Percentiles rank a stretch among this genome's conserved stretches.
phyloP scores from a whole-genome alignment of 1,140 invertebrate species.

The Drosophila nigrodunni region DNA sequence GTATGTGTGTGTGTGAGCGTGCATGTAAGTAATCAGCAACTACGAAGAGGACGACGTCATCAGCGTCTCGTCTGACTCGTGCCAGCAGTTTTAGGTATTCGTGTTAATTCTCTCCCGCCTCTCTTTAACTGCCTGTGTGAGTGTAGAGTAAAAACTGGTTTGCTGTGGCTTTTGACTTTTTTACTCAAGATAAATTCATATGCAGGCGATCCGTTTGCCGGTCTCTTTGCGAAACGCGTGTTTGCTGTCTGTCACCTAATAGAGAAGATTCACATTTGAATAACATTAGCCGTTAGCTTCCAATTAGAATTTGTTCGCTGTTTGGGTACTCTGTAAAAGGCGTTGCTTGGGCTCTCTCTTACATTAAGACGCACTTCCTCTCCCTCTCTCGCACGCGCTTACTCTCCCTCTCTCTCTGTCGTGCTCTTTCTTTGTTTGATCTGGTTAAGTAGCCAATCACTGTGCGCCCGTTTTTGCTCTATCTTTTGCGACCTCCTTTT shows the following conservation, averaged over 20 bases:
- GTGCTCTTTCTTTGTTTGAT: not conserved
- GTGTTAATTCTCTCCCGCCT: slow-evolving; percentile 3
- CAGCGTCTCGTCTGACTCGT: slow-evolving; percentile 26
- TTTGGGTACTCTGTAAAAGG: slow-evolving; percentile 4
- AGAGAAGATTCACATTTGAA: slow-evolving; percentile 22
- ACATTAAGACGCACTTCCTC: not conserved
- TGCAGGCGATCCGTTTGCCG: slow-evolving; percentile 47
- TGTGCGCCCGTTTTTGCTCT: slow-evolving; percentile 11
- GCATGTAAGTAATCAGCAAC: slow-evolving; percentile 18
- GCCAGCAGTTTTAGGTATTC: slow-evolving; percentile 1
- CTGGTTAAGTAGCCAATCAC: slow-evolving; percentile 11
- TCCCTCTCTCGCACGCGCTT: not conserved
- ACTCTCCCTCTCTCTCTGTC: slow-evolving; percentile 2
- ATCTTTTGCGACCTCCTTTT: slow-evolving; percentile 73
- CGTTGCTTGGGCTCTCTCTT: slow-evolving; percentile 17
- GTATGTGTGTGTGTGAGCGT: no score
- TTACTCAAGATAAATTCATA: slow-evolving; percentile 10
- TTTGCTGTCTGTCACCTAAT: slow-evolving; percentile 47
- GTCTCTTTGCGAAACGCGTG: slow-evolving; percentile 61
- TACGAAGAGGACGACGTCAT: slow-evolving; percentile 43
- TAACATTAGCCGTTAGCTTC: slow-evolving; percentile 50
- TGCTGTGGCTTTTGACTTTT: slow-evolving; percentile 20
- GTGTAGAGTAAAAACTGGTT: slow-evolving; percentile 36
- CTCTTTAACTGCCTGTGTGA: not conserved
- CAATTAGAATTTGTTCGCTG: slow-evolving; percentile 55